Evolutionary conservation across 2,113 vertebrate genomes (phyloP), one percentile per base, ranked within the genome.

Genomic region (Brachionichthys hirsutus): DNA sequence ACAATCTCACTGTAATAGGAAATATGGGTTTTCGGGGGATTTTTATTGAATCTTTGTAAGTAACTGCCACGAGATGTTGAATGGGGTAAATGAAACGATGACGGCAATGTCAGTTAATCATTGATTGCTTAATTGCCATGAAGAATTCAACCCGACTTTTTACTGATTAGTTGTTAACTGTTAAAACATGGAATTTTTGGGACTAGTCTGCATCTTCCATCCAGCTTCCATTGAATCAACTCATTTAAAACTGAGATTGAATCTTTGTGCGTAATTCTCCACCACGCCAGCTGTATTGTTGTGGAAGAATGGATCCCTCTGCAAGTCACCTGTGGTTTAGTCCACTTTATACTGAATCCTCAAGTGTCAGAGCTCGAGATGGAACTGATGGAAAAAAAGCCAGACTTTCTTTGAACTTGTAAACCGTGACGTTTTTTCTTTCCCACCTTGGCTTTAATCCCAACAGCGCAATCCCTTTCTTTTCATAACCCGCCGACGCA

Each of bases 361-460:
- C 36, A 58, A 57, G 46, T 41, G 48, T 54, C 56, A 67, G 19
- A 54, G 44, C 54, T 55, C 60, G 42, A 54, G 53, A 19, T 30
- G 58, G 35, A 58, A 54, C 19, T 1, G 0, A 70, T 68, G 59
- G 55, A 47, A 61, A 65, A 69, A 22, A 34, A 17, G 53, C 59
- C 67, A 45, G 53, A 65, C 19, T 65, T 72, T 59, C 70, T 77
- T 67, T 82, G 57, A 62, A 62, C 54, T 70, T 35, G 9, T 46
- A 65, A 71, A 61, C 34, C 73, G 11, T 62, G 62, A 54, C 36
- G 18, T 65, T 72, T 63, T 36, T 45, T 18, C 2, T 46, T 46
- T 12, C 9, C 18, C 17, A 48, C 18, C 44, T 3, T 20, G 43
- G 18, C 62, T 77, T 77, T 58, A 70, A 78, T 80, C 67, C 74